Conservation (phyloP, 92 coral and sea anemone genomes). For the Blastomussa wellsi region DNA sequence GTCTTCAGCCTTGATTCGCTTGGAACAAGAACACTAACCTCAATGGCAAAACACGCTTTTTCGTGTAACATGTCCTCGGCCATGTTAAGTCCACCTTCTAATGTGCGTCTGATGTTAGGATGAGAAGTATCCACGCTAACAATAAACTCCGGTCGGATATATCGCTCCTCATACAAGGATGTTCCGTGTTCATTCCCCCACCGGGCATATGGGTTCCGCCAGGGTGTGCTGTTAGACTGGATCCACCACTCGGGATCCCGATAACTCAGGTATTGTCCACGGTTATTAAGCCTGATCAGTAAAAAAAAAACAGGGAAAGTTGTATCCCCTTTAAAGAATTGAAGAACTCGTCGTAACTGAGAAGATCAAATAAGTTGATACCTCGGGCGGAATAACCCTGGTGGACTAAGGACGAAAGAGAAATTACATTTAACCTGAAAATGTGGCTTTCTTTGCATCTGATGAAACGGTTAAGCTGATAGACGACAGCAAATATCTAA, state of each 20-base stretch:
- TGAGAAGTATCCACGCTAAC: conserved; percentile 72
- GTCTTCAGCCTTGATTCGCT: neutral
- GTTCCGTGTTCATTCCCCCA: conserved; percentile 62
- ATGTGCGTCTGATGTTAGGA: conserved; percentile 59
- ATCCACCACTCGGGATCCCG: conserved; percentile 96
- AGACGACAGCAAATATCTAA: too few species aligned
- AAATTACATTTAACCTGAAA: too few species aligned
- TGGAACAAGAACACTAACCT: conserved; percentile 49
- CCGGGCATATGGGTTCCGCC: conserved; percentile 77
- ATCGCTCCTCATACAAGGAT: conserved; percentile 72
- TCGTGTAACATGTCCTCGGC: conserved; percentile 56
- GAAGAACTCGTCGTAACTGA: too few species aligned
- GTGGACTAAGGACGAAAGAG: too few species aligned
- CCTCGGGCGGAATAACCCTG: too few species aligned
- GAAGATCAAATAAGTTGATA: too few species aligned
- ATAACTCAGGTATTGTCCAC: conserved; percentile 77
- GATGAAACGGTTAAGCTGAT: too few species aligned
- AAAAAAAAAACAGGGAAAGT: neutral
- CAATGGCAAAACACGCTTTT: conserved; percentile 70
- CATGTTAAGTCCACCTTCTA: conserved; percentile 65
- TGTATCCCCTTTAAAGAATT: too few species aligned
- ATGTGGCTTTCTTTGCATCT: too few species aligned
- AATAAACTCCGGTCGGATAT: conserved; percentile 79
- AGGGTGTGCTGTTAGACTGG: conserved; percentile 66
- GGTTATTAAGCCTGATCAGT: conserved; percentile 63